A percentile compares a stretch with the other conserved stretches of the same genome.
These are phyloP conservation scores for Mythimna lalbum DNA, from an alignment of 2,888 invertebrate genomes.

Conservation along the genomic window DNA sequence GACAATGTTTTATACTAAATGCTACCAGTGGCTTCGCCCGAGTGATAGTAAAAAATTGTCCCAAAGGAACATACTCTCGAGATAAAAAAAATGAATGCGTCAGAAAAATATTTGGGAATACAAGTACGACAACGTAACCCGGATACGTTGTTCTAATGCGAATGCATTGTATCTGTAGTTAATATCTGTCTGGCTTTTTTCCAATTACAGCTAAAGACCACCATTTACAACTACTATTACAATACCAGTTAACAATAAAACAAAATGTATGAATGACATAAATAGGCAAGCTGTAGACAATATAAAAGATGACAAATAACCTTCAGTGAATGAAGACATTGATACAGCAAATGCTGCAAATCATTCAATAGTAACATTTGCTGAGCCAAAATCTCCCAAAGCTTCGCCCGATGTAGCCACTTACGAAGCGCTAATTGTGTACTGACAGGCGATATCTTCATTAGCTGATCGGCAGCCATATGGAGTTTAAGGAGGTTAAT, in stretches of 20 bases:
- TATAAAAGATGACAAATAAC: neutral
- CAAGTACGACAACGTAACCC: too few species aligned
- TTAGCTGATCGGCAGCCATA: constrained; percentile 37
- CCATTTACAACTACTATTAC: too few species aligned
- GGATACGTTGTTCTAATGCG: neutral
- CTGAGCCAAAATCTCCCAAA: constrained; percentile 3
- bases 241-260: neutral
- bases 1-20: too few species aligned
- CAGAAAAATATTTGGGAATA: constrained; percentile 3
- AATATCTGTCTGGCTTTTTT: neutral
- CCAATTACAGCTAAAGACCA: too few species aligned
- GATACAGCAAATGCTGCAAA: neutral
- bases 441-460: constrained; percentile 58
- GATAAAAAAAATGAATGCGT: too few species aligned
- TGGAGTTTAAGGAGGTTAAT: constrained; percentile 51
- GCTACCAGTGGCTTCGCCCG: too few species aligned
- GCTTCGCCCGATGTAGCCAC: constrained; percentile 18
- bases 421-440: constrained; percentile 38
- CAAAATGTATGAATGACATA: neutral
- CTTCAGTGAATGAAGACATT: constrained; percentile 2
- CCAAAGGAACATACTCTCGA: too few species aligned
- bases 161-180: neutral
- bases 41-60: too few species aligned
- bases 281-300: neutral
- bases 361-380: neutral